Evolutionary conservation across 2,888 invertebrate species (phyloP), one percentile per base, ranked within the genome.

Genomic region (Allygus modestus): DNA sequence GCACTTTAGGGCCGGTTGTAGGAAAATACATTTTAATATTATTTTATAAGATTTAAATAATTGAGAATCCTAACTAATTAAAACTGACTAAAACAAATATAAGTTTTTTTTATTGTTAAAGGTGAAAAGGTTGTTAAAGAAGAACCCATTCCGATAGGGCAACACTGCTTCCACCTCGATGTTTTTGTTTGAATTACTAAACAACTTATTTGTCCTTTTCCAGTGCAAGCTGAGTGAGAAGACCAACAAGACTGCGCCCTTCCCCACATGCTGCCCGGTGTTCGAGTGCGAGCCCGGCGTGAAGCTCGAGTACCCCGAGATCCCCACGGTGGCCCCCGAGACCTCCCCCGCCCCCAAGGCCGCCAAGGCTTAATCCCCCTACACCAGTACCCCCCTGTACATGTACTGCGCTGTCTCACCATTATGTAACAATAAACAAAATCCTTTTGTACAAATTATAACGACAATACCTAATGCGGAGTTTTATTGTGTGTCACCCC

Each of bases 211-310:
- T 54, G 5, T 54, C 20, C 54, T 20, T 11, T 51, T 77, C 2
- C 58, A 79, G 90, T 97, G 97, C 93, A 96, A 97, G 90, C 93
- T 97, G 86, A 96, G 93, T 91, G 96, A 96, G 7, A 96, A 96
- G 90, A 97, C 97, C 89, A 97, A 97, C 93, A 97, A 97, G 91
- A 96, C 97, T 11, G 97, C 97, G 0, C 91, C 95, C 0, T 97
- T 97, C 94, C 97, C 97, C 9, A 93, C 92, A 41, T 97, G 97
- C 90, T 97, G 97, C 90, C 97, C 97, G 0, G 91, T 92, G 86
- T 97, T 97, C 92, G 95, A 94, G 11, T 97, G 97, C 91, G 97
- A 97, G 89, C 94, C 94, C 26, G 97, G 97, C 61, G 96, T 94
- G 82, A 96, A 95, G 89, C 91, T 97, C 89, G 97, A 97, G 90